phyloP scores from a whole-genome alignment of 2,113 vertebrate species.

The Rana temporaria region DNA sequence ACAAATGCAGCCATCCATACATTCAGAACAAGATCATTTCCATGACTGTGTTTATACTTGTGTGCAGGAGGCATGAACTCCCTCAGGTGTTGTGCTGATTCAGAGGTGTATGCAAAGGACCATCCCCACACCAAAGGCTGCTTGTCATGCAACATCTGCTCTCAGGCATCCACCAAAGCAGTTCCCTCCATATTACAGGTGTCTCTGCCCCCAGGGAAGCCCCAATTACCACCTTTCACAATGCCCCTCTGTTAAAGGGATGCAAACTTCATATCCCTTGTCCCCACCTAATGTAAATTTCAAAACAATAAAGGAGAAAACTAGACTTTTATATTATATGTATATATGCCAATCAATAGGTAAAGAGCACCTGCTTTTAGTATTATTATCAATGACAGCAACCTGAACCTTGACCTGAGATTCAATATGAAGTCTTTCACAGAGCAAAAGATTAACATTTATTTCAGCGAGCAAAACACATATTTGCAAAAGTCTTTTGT shows the following conservation, averaged over 20 bases:
- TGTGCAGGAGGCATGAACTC: constrained; percentile 49
- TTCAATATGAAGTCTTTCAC: too few species aligned
- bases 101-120: constrained; percentile 51
- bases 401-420: too few species aligned
- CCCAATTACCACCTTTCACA: background rate
- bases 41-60: constrained; percentile 54
- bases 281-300: too few species aligned
- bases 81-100: constrained; percentile 50
- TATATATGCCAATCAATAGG: too few species aligned
- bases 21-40: constrained; percentile 53
- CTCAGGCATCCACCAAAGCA: background rate
- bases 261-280: too few species aligned
- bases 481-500: too few species aligned
- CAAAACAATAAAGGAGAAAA: too few species aligned
- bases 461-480: too few species aligned
- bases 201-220: background rate
- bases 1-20: constrained; percentile 52
- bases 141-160: constrained; percentile 52
- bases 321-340: too few species aligned
- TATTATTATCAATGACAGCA: too few species aligned
- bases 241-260: background rate
- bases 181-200: background rate
- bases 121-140: constrained; percentile 32
- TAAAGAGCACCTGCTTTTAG: too few species aligned
- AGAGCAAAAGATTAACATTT: too few species aligned